phyloP scores from a whole-genome alignment of 2,888 invertebrate genomes.

The Dorcus hopei region DNA sequence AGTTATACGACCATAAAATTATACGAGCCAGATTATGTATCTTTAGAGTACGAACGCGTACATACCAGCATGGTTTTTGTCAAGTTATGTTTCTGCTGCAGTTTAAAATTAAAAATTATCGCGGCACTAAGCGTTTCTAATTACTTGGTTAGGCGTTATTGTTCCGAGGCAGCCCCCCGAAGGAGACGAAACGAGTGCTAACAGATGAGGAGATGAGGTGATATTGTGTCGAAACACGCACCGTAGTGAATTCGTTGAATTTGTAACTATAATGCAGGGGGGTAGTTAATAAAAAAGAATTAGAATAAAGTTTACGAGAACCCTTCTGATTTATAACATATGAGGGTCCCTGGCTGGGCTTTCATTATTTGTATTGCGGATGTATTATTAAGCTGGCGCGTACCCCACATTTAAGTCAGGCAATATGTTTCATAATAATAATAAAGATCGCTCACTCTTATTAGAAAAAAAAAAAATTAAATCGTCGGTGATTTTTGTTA shows the following conservation, averaged over 20 bases:
- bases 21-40: conserved; percentile 1
- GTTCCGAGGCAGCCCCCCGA: not conserved
- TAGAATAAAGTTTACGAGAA: conserved; percentile 10
- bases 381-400: conserved; percentile 39
- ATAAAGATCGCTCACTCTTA: too few species aligned
- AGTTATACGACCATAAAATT: conserved; percentile 1
- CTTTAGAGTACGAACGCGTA: not conserved
- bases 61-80: not conserved
- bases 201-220: not conserved
- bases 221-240: too few species aligned
- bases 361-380: conserved; percentile 30
- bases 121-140: not conserved
- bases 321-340: conserved; percentile 14
- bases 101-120: not conserved
- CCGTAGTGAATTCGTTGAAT: not conserved
- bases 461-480: too few species aligned
- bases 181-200: not conserved
- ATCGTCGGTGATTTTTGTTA: too few species aligned
- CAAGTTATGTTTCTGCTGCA: not conserved
- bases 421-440: conserved; percentile 38
- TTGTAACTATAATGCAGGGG: not conserved
- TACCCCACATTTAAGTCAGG: conserved; percentile 32
- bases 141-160: not conserved
- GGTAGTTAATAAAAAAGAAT: conserved; percentile 16
- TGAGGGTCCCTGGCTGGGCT: conserved; percentile 21